These are phyloP conservation scores for Campylomormyrus tamandua DNA, from an alignment of 2,113 vertebrate species.

Conservation along the genomic window DNA sequence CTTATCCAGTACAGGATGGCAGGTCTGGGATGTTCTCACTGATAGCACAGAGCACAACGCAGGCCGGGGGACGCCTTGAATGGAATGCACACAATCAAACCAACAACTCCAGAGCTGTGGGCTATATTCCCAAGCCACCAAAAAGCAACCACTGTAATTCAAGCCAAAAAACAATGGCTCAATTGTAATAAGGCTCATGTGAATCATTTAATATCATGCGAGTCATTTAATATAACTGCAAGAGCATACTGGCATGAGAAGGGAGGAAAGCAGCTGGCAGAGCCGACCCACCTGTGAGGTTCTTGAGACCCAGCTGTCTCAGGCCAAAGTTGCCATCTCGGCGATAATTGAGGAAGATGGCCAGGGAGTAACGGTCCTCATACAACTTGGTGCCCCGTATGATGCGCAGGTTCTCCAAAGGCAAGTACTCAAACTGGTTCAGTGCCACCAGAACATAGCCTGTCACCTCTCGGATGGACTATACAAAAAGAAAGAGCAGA, in stretches of 20 bases:
- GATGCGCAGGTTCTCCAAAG: slow-evolving; percentile 92
- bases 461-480: slow-evolving; percentile 96
- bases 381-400: slow-evolving; percentile 91
- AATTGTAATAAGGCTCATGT: background rate
- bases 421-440: slow-evolving; percentile 95
- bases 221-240: background rate
- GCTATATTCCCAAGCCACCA: background rate
- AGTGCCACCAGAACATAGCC: slow-evolving; percentile 95
- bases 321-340: slow-evolving; percentile 90
- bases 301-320: slow-evolving; percentile 84
- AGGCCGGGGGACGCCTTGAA: background rate
- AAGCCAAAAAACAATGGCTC: background rate
- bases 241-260: background rate
- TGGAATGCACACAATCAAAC: background rate
- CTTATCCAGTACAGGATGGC: background rate
- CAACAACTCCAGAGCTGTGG: background rate
- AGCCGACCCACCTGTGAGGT: slow-evolving; percentile 72
- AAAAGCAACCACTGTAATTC: background rate
- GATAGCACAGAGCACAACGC: background rate
- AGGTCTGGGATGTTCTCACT: background rate
- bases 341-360: slow-evolving; percentile 95
- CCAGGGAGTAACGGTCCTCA: slow-evolving; percentile 84
- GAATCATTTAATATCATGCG: background rate
- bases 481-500: slow-evolving; percentile 31
- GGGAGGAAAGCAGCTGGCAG: background rate